Conservation (phyloP, 2,113 vertebrate species). For the Argyrosomus japonicus region DNA sequence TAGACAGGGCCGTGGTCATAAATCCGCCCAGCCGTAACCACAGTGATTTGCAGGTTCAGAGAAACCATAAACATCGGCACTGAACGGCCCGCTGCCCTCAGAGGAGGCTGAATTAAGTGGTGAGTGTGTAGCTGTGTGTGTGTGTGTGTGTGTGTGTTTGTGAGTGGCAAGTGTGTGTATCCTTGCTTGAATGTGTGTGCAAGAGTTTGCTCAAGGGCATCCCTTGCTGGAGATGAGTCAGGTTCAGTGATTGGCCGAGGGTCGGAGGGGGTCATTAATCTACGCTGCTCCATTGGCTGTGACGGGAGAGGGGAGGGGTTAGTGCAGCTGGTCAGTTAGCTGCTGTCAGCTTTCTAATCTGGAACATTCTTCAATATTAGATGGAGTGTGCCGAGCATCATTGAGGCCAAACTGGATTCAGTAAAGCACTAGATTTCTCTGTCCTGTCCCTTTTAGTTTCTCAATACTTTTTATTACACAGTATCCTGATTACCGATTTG, state of each 20-base stretch:
- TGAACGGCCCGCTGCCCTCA: constrained; percentile 65
- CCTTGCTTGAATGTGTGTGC: constrained; percentile 46
- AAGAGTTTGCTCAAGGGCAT: constrained; percentile 75
- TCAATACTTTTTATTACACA: constrained; percentile 4
- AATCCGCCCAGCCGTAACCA: constrained; percentile 75
- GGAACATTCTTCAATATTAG: constrained; percentile 80
- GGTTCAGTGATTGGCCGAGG: constrained; percentile 63
- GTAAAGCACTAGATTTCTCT: constrained; percentile 38
- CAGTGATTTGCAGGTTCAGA: constrained; percentile 81
- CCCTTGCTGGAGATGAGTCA: constrained; percentile 50
- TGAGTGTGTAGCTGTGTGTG: constrained; percentile 58
- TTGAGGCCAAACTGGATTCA: constrained; percentile 44
- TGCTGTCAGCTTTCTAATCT: constrained; percentile 79
- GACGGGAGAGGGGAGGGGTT: constrained; percentile 72
- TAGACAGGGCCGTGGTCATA: constrained; percentile 68
- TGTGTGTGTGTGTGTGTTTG: constrained; percentile 29
- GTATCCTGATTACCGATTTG: background rate
- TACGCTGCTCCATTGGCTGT: constrained; percentile 77
- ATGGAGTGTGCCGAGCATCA: constrained; percentile 46
- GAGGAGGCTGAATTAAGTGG: constrained; percentile 74
- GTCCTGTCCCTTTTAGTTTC: constrained; percentile 12
- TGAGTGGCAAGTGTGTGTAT: constrained; percentile 19
- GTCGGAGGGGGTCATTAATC: constrained; percentile 72
- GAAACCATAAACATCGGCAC: constrained; percentile 80
- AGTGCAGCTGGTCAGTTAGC: constrained; percentile 76